Base-by-base conservation (phyloP, 2,888 invertebrate species). In the Octonoba sinensis region DNA sequence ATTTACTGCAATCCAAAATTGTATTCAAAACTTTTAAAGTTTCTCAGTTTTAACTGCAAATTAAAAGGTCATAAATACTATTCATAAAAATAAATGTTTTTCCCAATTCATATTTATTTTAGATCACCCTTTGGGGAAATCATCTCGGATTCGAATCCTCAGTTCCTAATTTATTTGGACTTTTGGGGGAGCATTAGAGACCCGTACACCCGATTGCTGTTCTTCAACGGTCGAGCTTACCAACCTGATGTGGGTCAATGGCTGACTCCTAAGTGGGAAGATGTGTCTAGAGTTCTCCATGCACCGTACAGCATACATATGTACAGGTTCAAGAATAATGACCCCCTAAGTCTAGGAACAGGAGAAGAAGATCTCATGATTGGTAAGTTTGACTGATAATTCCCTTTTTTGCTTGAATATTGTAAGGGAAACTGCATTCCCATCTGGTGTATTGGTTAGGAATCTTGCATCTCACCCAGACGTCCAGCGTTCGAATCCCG, bases 191-290 rank as follows among this genome's bases (percentile, higher is more conserved):
- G 97, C 67, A 92, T 98, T 44, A 89, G 97, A 82, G 97, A 98
- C 89, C 95, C 95, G 90, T 92, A 92, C 18, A 86, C 86, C 0
- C 84, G 85, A 22, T 70, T 89, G 75, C 86, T 89, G 27, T 87
- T 88, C 83, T 87, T 88, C 83, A 94, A 95, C 87, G 95, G 95
- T n/a, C 93, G 95, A 89, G 96, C 97, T 6, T 98, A 97, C 87
- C 97, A 97, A 89, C 96, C 97, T 0, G 90, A 96, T 75, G 96
- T 96, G 86, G 97, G 97, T 0, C 96, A 96, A 87, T 97, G 96
- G 95, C 95, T 97, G 93, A 94, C 96, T 16, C 97, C 97, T 0
- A 91, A 95, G 72, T 96, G 96, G 96, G 95, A 95, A 87, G 93
- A 94, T 86, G 92, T 96, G 0, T 91, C 95, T 47, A 93, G 94